Conservation (phyloP, 2,113 vertebrate species). For the Phaethornis superciliosus region DNA sequence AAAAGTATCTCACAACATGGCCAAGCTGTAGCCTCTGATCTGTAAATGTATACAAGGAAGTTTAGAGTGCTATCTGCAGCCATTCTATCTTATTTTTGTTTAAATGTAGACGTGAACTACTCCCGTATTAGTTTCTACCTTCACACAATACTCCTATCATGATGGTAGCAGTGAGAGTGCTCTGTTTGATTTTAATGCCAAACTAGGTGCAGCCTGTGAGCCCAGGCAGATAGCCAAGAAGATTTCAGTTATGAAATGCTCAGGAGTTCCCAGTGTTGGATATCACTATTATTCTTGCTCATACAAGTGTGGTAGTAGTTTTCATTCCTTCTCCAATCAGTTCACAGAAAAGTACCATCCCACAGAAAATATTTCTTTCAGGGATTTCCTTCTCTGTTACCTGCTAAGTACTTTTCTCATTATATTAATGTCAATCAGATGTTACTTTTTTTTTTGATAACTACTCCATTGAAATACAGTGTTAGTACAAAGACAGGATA, state of each 20-base stretch:
- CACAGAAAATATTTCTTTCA: not conserved
- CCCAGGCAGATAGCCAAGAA: conserved; percentile 50
- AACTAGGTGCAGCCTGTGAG: not conserved
- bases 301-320: not conserved
- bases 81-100: not conserved
- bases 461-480: not conserved
- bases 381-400: not conserved
- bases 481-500: not conserved
- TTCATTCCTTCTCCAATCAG: not conserved
- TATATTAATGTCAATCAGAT: not conserved
- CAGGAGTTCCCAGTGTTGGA: not conserved
- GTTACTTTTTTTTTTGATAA: not conserved
- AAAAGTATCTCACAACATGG: rapidly evolving
- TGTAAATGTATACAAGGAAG: not conserved
- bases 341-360: not conserved
- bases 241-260: conserved; percentile 44
- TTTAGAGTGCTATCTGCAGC: not conserved
- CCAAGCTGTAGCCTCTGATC: not conserved
- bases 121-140: not conserved
- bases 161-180: conserved; percentile 37
- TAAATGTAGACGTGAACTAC: not conserved
- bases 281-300: not conserved
- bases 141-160: not conserved
- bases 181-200: conserved; percentile 16
- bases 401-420: not conserved